Conservation (phyloP, 1,140 invertebrate genomes). For the Cheumatopsyche charites region DNA sequence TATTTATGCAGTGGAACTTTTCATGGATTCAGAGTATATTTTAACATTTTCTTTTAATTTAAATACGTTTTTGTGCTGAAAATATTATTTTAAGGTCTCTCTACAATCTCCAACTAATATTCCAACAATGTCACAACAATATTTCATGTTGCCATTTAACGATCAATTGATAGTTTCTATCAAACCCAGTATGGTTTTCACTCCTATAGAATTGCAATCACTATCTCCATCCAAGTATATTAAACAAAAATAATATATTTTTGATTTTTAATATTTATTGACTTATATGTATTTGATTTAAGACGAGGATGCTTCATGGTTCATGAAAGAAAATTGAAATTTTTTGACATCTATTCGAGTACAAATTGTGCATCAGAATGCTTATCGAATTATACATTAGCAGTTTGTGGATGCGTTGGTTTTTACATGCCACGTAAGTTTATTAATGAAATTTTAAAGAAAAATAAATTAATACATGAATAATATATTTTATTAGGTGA, state of each 20-base stretch:
- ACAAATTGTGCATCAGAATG: slow-evolving; percentile 56
- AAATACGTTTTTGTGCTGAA: background rate
- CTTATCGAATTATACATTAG: slow-evolving; percentile 53
- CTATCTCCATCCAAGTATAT: background rate
- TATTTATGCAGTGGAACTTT: background rate
- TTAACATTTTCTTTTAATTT: too few relatives aligned
- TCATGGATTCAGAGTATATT: background rate
- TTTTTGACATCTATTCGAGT: slow-evolving; percentile 53
- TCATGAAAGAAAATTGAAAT: slow-evolving; percentile 53
- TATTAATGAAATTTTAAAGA: background rate
- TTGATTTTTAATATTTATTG: background rate
- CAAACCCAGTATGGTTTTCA: slow-evolving; percentile 68
- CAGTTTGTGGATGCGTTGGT: slow-evolving; percentile 51
- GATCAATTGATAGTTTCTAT: slow-evolving; percentile 65
- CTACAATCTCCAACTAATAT: slow-evolving; percentile 66
- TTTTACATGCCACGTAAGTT: slow-evolving; percentile 55
- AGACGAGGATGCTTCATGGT: slow-evolving; percentile 62
- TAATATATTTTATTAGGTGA: slow-evolving; percentile 15
- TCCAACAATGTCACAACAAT: slow-evolving; percentile 64
- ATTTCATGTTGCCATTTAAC: slow-evolving; percentile 64
- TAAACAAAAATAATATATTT: background rate
- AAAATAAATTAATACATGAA: background rate
- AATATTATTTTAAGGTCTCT: slow-evolving; percentile 57
- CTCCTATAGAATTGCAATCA: slow-evolving; percentile 62
- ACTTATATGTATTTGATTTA: slow-evolving; percentile 41